phyloP scores from a whole-genome alignment of 2,888 invertebrate genomes.

The Diploptera punctata region DNA sequence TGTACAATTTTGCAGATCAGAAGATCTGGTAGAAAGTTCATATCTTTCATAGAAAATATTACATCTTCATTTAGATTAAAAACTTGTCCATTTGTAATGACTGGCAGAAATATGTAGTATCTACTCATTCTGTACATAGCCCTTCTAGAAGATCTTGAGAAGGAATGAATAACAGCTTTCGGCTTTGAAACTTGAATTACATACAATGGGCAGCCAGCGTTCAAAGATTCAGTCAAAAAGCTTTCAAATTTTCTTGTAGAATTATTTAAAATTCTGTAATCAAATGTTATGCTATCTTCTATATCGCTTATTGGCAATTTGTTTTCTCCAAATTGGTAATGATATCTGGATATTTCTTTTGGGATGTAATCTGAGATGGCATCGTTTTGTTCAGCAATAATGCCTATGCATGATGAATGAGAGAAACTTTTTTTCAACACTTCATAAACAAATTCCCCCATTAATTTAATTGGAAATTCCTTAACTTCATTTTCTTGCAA shows the following conservation, averaged over 20 bases:
- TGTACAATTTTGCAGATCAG: background rate
- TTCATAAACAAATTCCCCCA: no score
- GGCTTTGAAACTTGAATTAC: slow-evolving; percentile 15
- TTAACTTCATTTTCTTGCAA: no score
- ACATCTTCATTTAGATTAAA: background rate
- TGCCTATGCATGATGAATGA: slow-evolving; percentile 7
- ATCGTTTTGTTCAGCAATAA: background rate
- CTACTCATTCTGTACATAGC: slow-evolving; percentile 3
- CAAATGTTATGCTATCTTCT: background rate
- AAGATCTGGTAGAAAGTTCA: slow-evolving; percentile 1
- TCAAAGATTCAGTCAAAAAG: background rate
- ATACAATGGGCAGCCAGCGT: background rate
- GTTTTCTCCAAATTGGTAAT: background rate
- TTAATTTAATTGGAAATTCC: no score
- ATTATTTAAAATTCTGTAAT: background rate
- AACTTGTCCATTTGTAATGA: no score
- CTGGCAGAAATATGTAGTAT: background rate
- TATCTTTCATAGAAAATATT: slow-evolving; percentile 10
- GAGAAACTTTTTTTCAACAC: no score
- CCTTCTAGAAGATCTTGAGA: slow-evolving; percentile 11
- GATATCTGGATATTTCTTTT: background rate
- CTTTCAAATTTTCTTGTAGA: background rate
- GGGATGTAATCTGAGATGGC: background rate
- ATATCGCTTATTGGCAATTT: background rate
- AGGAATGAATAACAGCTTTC: slow-evolving; percentile 10